Evolutionary conservation across 2,113 vertebrate genomes (phyloP), one percentile per base, ranked within the genome.

Genomic region (Cyphomyrus discorhynchus): DNA sequence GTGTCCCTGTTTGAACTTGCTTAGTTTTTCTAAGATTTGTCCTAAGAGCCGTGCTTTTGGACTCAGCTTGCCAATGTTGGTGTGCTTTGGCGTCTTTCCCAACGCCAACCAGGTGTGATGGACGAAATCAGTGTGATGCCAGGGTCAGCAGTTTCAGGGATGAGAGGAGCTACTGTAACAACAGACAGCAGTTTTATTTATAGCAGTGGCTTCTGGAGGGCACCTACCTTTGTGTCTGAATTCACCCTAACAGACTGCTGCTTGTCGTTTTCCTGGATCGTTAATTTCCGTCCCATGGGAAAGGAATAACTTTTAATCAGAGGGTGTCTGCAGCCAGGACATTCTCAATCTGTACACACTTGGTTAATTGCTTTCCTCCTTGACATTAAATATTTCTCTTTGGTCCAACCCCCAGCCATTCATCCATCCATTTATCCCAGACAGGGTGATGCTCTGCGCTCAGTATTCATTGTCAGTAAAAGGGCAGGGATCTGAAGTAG

Each of bases 241-340:
- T 70, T 70, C n/a, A 70, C 77, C 77, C 77, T 82, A 24, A 82
- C 77, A 45, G 77, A 82, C 39, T 82, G 77, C 77, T 45, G 77
- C 19, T 45, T 45, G 77, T 82, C 77, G 0, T 19, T 31, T 70
- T 31, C 62, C 62, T 70, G n/a, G 62, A n/a, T 70, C 62, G 3
- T 13, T 70, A 70, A 70, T 70, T 70, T 31, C 27, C 10, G 1
- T 31, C 62, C 27, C 62, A 31, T 27, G n/a, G 27, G 62, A 84
- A 84, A 24, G 39, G 39, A 45, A 84, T 84, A 47, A 39, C 15
- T 84, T 46, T 47, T 47, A 84, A 46, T 21, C 15, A 21, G 80
- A 9, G 24, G 10, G 19, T 47, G 82, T 84, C 45, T 84, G 45
- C 39, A 3, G 46, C 82, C 45, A 2, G 21, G 39, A 45, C 62